Conservation (phyloP, 2,888 invertebrate genomes). For the Osmoderma eremita region DNA sequence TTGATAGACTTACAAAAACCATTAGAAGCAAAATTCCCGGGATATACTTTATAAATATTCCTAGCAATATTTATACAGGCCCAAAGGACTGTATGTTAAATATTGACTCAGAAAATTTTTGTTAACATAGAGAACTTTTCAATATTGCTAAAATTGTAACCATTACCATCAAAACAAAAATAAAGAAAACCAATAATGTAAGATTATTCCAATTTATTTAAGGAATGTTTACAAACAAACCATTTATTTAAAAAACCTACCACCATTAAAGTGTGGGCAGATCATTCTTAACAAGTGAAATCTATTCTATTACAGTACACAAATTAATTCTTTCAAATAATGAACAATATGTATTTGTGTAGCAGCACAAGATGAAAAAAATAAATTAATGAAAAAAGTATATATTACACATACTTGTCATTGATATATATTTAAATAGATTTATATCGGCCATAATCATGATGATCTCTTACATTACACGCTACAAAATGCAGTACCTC, state of each 20-base stretch:
- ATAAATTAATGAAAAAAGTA: conserved; percentile 24
- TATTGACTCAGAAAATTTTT: too few relatives aligned
- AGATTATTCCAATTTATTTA: conserved; percentile 41
- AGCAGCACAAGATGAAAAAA: conserved; percentile 35
- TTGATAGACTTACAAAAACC: conserved; percentile 75
- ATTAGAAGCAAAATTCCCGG: conserved; percentile 78
- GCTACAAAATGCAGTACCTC: conserved; percentile 18
- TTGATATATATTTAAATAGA: background rate
- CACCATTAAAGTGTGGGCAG: conserved; percentile 48
- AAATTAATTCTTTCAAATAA: conserved; percentile 34
- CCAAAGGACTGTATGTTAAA: background rate
- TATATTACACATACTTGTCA: conserved; percentile 18
- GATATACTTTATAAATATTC: conserved; percentile 62
- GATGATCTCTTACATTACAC: conserved; percentile 21
- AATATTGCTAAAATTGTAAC: conserved; percentile 1
- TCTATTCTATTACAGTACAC: conserved; percentile 41
- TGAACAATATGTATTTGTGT: conserved; percentile 35
- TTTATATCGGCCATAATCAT: conserved; percentile 9
- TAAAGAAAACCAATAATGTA: background rate
- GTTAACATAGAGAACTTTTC: too few relatives aligned
- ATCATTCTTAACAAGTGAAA: conserved; percentile 44
- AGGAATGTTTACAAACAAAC: conserved; percentile 52
- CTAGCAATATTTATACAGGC: background rate
- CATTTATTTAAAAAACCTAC: conserved; percentile 49
- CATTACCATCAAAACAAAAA: background rate